Evolutionary conservation across 2,888 invertebrate species (phyloP).

Genomic region (Diadromus collaris): DNA sequence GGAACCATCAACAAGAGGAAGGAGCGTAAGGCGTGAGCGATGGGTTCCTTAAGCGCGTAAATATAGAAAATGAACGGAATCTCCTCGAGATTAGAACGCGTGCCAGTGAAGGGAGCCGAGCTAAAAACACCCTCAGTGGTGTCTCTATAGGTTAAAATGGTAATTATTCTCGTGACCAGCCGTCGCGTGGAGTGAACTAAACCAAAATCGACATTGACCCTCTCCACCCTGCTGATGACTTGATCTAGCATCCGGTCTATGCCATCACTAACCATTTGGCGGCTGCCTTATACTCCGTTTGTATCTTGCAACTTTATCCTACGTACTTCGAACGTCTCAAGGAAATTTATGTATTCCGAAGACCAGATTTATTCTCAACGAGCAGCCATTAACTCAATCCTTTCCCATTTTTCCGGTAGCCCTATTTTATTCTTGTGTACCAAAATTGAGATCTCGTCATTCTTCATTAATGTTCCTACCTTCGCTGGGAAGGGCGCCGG

Average conservation of each 20-base stretch:
- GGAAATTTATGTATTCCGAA: constrained; percentile 49
- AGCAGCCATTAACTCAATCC: constrained; percentile 38
- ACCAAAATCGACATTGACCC: constrained; percentile 45
- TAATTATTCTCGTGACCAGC: constrained; percentile 59
- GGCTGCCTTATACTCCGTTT: constrained; percentile 23
- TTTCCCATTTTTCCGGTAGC: constrained; percentile 32
- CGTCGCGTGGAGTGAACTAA: constrained; percentile 28
- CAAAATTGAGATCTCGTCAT: constrained; percentile 3
- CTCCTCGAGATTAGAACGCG: constrained; percentile 21
- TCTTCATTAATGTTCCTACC: constrained; percentile 44
- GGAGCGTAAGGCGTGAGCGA: constrained; percentile 54
- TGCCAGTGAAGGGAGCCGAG: constrained; percentile 3
- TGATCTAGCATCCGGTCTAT: constrained; percentile 41
- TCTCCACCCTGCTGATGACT: constrained; percentile 46
- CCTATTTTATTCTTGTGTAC: not conserved
- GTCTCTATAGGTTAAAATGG: constrained; percentile 28
- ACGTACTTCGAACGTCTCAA: constrained; percentile 25
- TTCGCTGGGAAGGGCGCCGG: not conserved
- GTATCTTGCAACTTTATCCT: constrained; percentile 18
- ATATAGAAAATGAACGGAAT: constrained; percentile 60
- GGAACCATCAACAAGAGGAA: constrained; percentile 28
- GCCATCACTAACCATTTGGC: constrained; percentile 56
- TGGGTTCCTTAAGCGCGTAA: constrained; percentile 54
- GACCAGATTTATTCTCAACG: constrained; percentile 47
- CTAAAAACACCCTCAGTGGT: constrained; percentile 4